phyloP scores from a whole-genome alignment of 2,797 vertebrate genomes.

The Pseudopleuronectes americanus region DNA sequence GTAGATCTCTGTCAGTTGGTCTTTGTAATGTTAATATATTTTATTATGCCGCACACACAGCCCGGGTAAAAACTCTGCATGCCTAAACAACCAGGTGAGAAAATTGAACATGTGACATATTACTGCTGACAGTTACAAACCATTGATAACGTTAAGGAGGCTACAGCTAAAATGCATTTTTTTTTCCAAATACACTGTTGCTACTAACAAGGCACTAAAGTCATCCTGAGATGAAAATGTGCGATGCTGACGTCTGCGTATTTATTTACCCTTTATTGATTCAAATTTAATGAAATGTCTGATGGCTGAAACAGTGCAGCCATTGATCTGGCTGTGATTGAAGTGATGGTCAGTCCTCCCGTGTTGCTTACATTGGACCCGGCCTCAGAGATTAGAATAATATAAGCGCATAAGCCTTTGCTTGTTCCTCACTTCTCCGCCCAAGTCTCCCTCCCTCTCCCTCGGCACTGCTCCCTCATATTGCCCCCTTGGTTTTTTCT shows the following conservation, averaged over 20 bases:
- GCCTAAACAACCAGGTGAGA: not conserved
- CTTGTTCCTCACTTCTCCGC: conserved; percentile 73
- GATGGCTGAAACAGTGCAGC: conserved; percentile 74
- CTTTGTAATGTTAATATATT: conserved; percentile 1
- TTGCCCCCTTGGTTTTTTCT: conserved; percentile 26
- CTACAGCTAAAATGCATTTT: conserved; percentile 21
- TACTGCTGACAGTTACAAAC: not conserved
- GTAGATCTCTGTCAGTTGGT: conserved; percentile 2
- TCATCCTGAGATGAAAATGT: conserved; percentile 70
- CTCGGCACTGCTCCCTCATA: conserved; percentile 26
- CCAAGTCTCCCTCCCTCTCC: conserved; percentile 23
- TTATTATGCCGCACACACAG: not conserved
- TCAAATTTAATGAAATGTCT: conserved; percentile 80
- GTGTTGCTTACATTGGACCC: conserved; percentile 83
- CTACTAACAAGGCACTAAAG: conserved; percentile 46
- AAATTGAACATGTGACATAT: not conserved
- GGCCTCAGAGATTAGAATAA: conserved; percentile 85
- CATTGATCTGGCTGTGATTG: conserved; percentile 81
- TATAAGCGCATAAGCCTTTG: conserved; percentile 78
- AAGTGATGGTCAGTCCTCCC: conserved; percentile 80
- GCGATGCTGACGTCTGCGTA: conserved; percentile 65
- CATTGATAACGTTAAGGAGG: conserved; percentile 34
- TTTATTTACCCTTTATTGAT: conserved; percentile 78
- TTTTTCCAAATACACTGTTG: conserved; percentile 48
- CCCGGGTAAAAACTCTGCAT: not conserved